phyloP scores from a whole-genome alignment of 2,113 vertebrate genomes.

The Ammospiza caudacuta region DNA sequence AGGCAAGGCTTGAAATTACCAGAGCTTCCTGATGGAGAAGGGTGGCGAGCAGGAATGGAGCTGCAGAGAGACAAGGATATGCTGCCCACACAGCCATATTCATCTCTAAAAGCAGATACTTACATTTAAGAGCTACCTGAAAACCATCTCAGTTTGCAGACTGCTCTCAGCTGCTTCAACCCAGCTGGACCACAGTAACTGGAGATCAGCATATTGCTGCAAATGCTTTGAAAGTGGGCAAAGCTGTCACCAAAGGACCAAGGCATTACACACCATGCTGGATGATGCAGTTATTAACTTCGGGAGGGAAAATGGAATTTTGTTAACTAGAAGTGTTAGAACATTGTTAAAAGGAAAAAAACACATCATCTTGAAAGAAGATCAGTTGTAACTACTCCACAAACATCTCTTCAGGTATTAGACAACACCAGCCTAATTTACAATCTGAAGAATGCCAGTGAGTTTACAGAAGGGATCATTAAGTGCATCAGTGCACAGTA shows the following conservation, averaged over 20 bases:
- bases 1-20: background rate
- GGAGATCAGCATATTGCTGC: background rate
- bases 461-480: background rate
- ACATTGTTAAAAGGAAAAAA: background rate
- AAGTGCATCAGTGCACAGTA: background rate
- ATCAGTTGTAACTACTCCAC: background rate
- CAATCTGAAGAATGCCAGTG: background rate
- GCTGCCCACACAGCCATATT: background rate
- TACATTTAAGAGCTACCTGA: background rate
- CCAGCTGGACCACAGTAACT: background rate
- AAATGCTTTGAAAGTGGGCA: background rate
- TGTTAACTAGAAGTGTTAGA: background rate
- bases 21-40: background rate
- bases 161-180: background rate
- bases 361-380: background rate
- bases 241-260: background rate
- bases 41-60: background rate
- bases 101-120: background rate
- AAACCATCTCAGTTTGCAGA: background rate
- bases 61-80: background rate
- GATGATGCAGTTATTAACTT: background rate
- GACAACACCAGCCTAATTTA: background rate
- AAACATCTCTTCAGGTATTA: background rate
- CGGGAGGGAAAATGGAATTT: rapidly evolving
- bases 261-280: background rate